These are phyloP conservation scores for Alexandromys fortis DNA, from an alignment of 2,113 vertebrate genomes.

Conservation along the genomic window DNA sequence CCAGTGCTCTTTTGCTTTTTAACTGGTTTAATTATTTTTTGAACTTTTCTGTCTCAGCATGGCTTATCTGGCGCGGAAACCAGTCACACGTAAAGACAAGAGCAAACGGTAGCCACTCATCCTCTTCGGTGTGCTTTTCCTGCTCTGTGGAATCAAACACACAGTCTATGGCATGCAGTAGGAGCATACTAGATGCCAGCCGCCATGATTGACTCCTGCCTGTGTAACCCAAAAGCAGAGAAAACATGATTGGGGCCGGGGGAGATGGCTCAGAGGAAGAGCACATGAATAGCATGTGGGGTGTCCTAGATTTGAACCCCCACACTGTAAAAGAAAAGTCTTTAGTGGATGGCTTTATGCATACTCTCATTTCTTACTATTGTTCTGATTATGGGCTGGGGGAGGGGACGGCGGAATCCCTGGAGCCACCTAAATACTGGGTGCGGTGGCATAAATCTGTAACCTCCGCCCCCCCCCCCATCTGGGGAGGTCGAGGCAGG, in stretches of 20 bases:
- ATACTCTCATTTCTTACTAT: not conserved
- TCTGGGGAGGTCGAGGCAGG: not conserved
- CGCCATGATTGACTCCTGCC: not conserved
- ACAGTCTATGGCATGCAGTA: not conserved
- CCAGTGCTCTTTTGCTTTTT: conserved; percentile 65
- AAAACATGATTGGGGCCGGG: not conserved
- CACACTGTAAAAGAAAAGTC: not conserved
- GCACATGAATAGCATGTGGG: not conserved
- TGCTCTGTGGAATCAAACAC: not conserved
- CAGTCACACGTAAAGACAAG: not conserved
- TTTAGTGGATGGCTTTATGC: not conserved
- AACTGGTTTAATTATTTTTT: conserved; percentile 74
- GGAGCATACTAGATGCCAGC: not conserved
- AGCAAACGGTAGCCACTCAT: not conserved
- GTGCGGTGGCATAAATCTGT: not conserved
- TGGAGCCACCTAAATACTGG: not conserved
- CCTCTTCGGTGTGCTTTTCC: not conserved
- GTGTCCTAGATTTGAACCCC: not conserved
- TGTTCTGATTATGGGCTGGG: not conserved
- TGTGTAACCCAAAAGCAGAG: not conserved
- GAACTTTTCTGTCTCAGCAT: conserved; percentile 47
- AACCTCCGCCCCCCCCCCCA: not conserved
- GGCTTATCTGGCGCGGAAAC: conserved; percentile 35
- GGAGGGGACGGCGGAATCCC: not conserved
- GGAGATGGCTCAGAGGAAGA: not conserved